A percentile compares a stretch with the other conserved stretches of the same genome.
Conservation (phyloP, 2,888 invertebrate species). For the Cyclophora albipunctata region DNA sequence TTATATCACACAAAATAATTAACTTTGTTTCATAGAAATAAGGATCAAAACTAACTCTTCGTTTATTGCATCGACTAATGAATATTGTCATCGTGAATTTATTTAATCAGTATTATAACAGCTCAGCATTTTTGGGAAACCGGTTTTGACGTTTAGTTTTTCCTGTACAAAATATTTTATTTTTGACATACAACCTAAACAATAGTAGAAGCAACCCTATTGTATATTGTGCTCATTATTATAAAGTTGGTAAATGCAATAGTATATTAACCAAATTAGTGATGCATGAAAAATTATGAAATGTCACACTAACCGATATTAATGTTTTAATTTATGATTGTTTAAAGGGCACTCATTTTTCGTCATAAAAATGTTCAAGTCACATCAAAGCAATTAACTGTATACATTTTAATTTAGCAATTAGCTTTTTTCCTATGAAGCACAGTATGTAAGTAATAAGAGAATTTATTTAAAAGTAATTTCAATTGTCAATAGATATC, state of each 20-base stretch:
- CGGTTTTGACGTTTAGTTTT: conserved; percentile 16
- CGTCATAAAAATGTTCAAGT: not conserved
- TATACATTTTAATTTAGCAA: conserved; percentile 9
- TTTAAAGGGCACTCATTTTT: too few species aligned
- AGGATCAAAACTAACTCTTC: conserved; percentile 8
- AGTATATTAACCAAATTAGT: not conserved
- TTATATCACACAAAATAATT: too few species aligned
- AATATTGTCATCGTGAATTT: not conserved
- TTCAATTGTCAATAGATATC: conserved; percentile 28
- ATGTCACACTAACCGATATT: too few species aligned
- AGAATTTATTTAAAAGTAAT: conserved; percentile 24
- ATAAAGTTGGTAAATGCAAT: too few species aligned
- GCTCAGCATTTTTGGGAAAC: conserved; percentile 2
- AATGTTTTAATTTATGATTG: too few species aligned
- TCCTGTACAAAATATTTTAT: conserved; percentile 35
- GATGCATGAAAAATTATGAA: conserved; percentile 2
- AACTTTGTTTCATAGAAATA: too few species aligned
- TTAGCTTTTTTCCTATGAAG: conserved; percentile 9
- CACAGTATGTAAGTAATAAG: conserved; percentile 19
- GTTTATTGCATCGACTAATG: conserved; percentile 20
- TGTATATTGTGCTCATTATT: not conserved
- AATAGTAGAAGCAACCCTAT: conserved; percentile 15
- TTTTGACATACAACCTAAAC: conserved; percentile 27
- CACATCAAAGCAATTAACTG: not conserved
- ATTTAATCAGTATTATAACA: not conserved